These are phyloP conservation scores for Physocephala rufipes DNA, from an alignment of 2,888 invertebrate genomes.

Conservation along the genomic window DNA sequence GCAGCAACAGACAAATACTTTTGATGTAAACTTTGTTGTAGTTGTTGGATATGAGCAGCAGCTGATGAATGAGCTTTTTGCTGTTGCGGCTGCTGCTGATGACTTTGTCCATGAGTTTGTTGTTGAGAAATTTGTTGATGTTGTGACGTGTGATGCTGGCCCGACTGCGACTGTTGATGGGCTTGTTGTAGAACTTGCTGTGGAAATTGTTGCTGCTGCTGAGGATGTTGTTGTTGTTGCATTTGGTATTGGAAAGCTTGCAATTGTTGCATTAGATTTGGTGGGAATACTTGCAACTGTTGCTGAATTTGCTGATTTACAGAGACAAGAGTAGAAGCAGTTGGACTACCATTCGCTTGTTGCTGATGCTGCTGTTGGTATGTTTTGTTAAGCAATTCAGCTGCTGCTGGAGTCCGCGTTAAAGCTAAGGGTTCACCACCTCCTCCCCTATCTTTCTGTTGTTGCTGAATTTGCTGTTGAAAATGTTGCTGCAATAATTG, in stretches of 20 bases:
- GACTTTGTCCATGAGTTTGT: conserved; percentile 49
- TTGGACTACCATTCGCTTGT: conserved; percentile 55
- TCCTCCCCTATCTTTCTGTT: conserved; percentile 48
- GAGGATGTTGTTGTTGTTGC: conserved; percentile 67
- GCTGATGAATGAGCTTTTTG: conserved; percentile 45
- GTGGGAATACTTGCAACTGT: conserved; percentile 54
- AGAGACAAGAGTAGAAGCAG: conserved; percentile 47
- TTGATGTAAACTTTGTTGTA: conserved; percentile 47
- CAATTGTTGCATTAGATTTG: conserved; percentile 56
- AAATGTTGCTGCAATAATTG: conserved; percentile 55
- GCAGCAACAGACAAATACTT: conserved; percentile 51
- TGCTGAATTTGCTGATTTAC: conserved; percentile 54
- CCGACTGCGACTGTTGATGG: conserved; percentile 48
- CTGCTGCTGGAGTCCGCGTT: conserved; percentile 59
- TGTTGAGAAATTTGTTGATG: conserved; percentile 46
- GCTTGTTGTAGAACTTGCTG: conserved; percentile 48
- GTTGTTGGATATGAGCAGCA: conserved; percentile 46
- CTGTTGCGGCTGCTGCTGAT: conserved; percentile 47
- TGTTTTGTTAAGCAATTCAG: conserved; percentile 54
- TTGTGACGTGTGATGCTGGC: conserved; percentile 40
- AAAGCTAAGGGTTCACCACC: conserved; percentile 54
- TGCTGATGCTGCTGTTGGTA: conserved; percentile 55
- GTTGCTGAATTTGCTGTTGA: conserved; percentile 56
- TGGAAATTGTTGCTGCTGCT: conserved; percentile 51
- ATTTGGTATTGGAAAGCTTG: conserved; percentile 57